Base-by-base conservation (phyloP, 2,113 vertebrate species). In the Merops nubicus region DNA sequence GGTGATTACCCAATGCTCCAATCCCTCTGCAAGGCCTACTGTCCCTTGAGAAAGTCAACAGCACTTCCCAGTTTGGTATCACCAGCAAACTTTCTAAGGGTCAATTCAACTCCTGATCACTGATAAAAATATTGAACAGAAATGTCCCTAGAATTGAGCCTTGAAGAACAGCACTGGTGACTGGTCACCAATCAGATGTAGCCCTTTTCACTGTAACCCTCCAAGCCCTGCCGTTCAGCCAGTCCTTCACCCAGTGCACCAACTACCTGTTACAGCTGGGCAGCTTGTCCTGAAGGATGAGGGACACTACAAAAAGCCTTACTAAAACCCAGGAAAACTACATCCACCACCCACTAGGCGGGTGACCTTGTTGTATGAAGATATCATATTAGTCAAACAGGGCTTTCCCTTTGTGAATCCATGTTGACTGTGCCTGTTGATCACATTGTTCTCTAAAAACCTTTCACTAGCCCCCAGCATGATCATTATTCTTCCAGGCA, bases 171-270 rank as follows among this genome's bases (percentile, higher is more conserved):
- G 23, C 1, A 0, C 50, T 42, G 25, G 25, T 42, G 8, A n/a
- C 18, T 0, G 0, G 20, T 23, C 3, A 0, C 19, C 36, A 70
- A 33, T 13, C 45, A 57, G 36, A 16, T 12, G 34, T 25, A 45
- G 29, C 22, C 22, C 6, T 6, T 2, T 17, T 54, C 26, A 18
- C 31, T 7, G 3, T 34, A 53, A 28, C 11, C 3, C 6, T 45
- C 26, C 16, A 15, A 81, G 6, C 9, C 8, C 12, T 47, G 38
- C 2, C 50, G 2, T 34, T 31, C 15, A 16, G 5, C 16, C 23
- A 23, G 5, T 69, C 33, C 42, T 57, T 67, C 51, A 47, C 15
- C 21, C 16, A 81, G 16, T 3, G 2, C 42, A 33, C 21, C 2
- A 3, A 33, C 26, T 12, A 47, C 26, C n/a, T 29, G 33, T 38